Percentiles rank a stretch among this genome's conserved stretches.
Conservation (phyloP, 2,113 vertebrate genomes). For the Ictalurus furcatus region DNA sequence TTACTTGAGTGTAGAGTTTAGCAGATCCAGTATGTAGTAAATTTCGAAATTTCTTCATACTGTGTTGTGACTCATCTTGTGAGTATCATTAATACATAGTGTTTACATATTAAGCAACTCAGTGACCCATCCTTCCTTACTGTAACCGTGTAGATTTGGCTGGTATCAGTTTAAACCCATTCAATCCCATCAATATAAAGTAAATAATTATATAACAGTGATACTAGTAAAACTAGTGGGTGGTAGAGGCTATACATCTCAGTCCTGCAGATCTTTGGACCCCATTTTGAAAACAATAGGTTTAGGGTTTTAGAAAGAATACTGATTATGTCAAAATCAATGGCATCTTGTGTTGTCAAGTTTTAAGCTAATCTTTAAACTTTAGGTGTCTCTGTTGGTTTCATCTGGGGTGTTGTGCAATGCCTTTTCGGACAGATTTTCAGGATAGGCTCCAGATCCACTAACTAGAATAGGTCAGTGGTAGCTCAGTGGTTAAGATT, state of each 20-base stretch:
- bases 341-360: not conserved
- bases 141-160: not conserved
- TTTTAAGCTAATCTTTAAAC: too few species aligned
- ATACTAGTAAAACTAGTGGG: not conserved
- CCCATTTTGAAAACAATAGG: not conserved
- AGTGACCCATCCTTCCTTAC: not conserved
- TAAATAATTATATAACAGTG: not conserved
- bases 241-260: not conserved
- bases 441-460: not conserved
- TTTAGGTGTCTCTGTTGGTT: not conserved
- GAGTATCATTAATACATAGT: not conserved
- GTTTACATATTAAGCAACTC: not conserved
- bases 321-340: not conserved
- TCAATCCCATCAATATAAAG: not conserved
- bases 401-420: not conserved
- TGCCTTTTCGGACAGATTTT: not conserved
- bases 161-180: not conserved
- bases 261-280: not conserved
- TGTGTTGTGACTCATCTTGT: not conserved
- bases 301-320: not conserved
- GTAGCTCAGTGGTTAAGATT: too few species aligned
- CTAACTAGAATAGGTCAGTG: not conserved
- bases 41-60: not conserved
- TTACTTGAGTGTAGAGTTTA: not conserved
- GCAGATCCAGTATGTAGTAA: not conserved